Evolutionary conservation across 2,113 vertebrate genomes (phyloP), one percentile per base, ranked within the genome.

Genomic region (Ailurus styani): DNA sequence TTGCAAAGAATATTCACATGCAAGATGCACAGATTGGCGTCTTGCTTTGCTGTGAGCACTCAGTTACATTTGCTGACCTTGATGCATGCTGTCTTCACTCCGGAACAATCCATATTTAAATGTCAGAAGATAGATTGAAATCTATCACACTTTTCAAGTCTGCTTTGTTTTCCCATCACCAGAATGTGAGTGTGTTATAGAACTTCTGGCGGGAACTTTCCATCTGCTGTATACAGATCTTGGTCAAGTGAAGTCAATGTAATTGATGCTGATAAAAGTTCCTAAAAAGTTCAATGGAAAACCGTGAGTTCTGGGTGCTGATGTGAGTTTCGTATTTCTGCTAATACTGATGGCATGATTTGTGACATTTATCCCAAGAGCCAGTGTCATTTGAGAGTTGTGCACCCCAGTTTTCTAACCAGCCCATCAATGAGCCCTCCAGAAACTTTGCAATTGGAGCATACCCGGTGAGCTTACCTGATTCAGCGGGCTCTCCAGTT

Each of bases 11-110:
- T 3, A 25, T 18, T 27, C 21, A 13, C 31, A 0, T 4, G 3
- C 9, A 5, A 1, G 55, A 18, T 2, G 47, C 31, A 0, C 0
- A 37, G 8, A 0, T 25, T 1, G 37, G 5, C 21, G 40, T 11
- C n/a, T 17, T 11, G 1, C 42, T 25, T 4, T 4, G 37, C 45
- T 27, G 8, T 17, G 23, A 20, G 77, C 2, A 1, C 55, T 10
- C 23, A 40, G 14, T 17, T 1, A 12, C 14, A 0, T 11, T 8
- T 6, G 79, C 57, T 7, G n/a, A 64, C 5, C 23, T 60, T 37
- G 23, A 4, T 3, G 8, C 7, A 12, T 0, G 7, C 21, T 6
- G 9, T 10, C 17, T 52, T 42, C 20, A 13, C 29, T 45, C 79
- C 4, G 6, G 77, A 47, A 27, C 52, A 25, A 37, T 0, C 12